Evolutionary conservation across 2,797 vertebrate species (phyloP).

Genomic region (Peromyscus eremicus): DNA sequence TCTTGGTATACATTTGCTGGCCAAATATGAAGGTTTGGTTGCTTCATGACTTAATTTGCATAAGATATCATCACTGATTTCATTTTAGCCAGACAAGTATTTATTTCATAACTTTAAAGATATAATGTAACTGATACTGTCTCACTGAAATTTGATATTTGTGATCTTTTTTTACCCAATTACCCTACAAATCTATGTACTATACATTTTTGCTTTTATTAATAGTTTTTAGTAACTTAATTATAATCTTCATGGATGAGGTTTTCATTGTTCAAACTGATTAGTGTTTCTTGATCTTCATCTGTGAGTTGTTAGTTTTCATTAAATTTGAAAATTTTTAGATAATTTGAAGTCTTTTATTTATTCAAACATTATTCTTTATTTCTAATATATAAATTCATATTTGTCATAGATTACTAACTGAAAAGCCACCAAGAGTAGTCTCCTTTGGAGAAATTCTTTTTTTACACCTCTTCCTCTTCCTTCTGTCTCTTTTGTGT

Average conservation of each 20-base stretch:
- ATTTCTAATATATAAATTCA: neutral
- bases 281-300: neutral
- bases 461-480: accelerated
- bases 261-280: neutral
- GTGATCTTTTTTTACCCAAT: neutral
- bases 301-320: neutral
- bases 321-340: neutral
- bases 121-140: neutral
- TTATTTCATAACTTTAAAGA: neutral
- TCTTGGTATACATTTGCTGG: neutral
- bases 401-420: neutral
- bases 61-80: neutral
- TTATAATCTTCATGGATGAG: neutral
- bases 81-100: neutral
- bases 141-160: neutral
- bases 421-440: neutral
- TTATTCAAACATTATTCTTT: neutral
- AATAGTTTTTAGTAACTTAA: neutral
- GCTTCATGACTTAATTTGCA: neutral
- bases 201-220: neutral
- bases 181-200: neutral
- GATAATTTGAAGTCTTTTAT: neutral
- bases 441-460: neutral
- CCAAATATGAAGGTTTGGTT: neutral
- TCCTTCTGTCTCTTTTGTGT: neutral